These are phyloP conservation scores for Chromis chromis DNA, from an alignment of 2,797 vertebrate genomes.

Conservation along the genomic window DNA sequence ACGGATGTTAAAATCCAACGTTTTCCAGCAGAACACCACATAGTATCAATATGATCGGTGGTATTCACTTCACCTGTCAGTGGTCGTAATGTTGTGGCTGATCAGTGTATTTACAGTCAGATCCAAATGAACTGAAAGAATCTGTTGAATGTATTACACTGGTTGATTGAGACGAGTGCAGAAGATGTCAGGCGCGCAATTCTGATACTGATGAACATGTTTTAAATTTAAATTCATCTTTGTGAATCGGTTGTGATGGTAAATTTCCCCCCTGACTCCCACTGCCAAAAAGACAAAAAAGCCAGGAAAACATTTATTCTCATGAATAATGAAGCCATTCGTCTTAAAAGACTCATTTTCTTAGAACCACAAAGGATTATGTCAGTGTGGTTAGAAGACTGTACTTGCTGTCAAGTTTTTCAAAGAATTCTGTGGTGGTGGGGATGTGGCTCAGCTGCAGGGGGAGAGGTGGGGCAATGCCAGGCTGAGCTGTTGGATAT, in stretches of 20 bases:
- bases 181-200: constrained; percentile 31
- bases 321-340: background rate
- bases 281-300: too few relatives aligned
- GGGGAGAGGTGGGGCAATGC: too few relatives aligned
- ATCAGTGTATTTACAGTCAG: background rate
- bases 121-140: constrained; percentile 2
- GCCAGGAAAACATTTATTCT: background rate
- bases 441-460: too few relatives aligned
- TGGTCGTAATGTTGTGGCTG: too few relatives aligned
- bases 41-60: too few relatives aligned
- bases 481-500: too few relatives aligned
- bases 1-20: too few relatives aligned
- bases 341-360: background rate
- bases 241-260: background rate
- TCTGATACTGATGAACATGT: background rate
- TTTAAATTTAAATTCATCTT: constrained; percentile 3
- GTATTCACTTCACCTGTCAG: too few relatives aligned
- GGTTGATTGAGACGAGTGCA: constrained; percentile 15
- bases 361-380: background rate
- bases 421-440: too few relatives aligned
- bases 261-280: background rate
- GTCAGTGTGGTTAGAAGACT: background rate
- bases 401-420: background rate
- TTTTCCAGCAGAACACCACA: too few relatives aligned
- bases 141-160: constrained; percentile 1